Evolutionary conservation across 2,888 invertebrate species (phyloP).

Genomic region (Altica lythri): DNA sequence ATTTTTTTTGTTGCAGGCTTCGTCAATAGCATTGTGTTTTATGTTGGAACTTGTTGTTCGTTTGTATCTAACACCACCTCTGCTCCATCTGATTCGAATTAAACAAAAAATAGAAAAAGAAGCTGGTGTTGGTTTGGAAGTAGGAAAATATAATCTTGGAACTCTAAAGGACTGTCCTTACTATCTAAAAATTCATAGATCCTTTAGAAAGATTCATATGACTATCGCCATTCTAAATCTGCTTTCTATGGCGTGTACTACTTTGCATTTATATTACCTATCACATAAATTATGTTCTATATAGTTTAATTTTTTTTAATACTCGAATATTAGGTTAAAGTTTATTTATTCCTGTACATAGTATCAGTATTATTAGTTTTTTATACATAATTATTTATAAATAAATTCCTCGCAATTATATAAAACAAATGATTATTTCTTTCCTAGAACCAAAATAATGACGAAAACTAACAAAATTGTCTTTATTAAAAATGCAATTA

Average conservation of each 20-base stretch:
- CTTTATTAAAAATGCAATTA: too few species aligned
- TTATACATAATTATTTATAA: slow-evolving; percentile 23
- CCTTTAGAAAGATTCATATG: slow-evolving; percentile 78
- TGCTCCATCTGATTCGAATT: slow-evolving; percentile 72
- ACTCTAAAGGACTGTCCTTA: slow-evolving; percentile 76
- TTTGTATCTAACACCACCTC: slow-evolving; percentile 75
- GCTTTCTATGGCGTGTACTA: slow-evolving; percentile 68
- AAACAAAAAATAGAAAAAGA: slow-evolving; percentile 77
- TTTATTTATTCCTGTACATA: slow-evolving; percentile 29
- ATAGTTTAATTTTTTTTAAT: slow-evolving; percentile 14
- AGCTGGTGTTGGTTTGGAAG: slow-evolving; percentile 77
- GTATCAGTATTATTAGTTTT: slow-evolving; percentile 31
- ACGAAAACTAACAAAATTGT: too few species aligned
- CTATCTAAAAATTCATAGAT: slow-evolving; percentile 74
- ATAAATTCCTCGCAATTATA: too few species aligned
- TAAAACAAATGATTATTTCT: too few species aligned
- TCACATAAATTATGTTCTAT: slow-evolving; percentile 45
- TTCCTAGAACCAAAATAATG: too few species aligned
- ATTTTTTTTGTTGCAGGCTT: slow-evolving; percentile 63
- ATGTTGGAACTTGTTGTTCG: slow-evolving; percentile 76
- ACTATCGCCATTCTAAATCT: slow-evolving; percentile 82
- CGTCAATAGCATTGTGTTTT: slow-evolving; percentile 68
- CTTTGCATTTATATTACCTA: slow-evolving; percentile 70
- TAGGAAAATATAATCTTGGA: slow-evolving; percentile 74
- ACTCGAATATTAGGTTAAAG: slow-evolving; percentile 23